A percentile compares a stretch with the other conserved stretches of the same genome.
Evolutionary conservation across 2,113 vertebrate genomes (phyloP).

Genomic region (Bos javanicus): DNA sequence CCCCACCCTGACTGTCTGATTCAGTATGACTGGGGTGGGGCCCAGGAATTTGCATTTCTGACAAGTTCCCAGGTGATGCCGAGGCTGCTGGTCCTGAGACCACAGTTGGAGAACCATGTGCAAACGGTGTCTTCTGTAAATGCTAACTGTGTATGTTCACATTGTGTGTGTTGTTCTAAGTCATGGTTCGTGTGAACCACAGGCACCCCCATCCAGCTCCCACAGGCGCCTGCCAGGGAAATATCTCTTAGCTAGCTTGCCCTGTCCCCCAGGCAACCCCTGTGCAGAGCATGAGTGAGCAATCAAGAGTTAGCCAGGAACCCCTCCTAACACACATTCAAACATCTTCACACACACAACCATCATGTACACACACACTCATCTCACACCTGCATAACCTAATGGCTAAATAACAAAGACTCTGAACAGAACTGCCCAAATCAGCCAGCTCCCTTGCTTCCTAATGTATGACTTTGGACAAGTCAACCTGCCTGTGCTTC

Average conservation of each 20-base stretch:
- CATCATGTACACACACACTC: background rate
- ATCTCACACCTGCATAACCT: background rate
- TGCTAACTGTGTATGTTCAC: background rate
- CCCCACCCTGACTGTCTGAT: background rate
- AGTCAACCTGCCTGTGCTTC: slow-evolving; percentile 4
- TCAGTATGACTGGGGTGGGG: background rate
- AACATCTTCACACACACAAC: background rate
- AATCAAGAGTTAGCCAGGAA: background rate
- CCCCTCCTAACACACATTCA: background rate
- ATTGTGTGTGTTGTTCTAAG: background rate
- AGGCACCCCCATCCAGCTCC: background rate
- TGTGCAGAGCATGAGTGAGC: background rate
- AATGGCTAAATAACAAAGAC: background rate
- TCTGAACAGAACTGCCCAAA: background rate
- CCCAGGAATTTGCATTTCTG: slow-evolving; percentile 31
- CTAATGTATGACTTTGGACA: background rate
- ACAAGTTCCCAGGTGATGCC: background rate
- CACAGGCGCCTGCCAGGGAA: background rate
- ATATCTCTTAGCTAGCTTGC: background rate
- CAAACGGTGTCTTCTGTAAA: background rate
- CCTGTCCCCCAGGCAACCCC: background rate
- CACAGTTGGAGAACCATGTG: background rate
- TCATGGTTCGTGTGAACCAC: background rate
- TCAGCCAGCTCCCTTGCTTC: background rate
- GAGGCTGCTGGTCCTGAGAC: background rate